Percentiles rank a stretch among this genome's conserved stretches.
Evolutionary conservation across 2,797 vertebrate species (phyloP).

Genomic region (Enteromius afrohamiltoni): DNA sequence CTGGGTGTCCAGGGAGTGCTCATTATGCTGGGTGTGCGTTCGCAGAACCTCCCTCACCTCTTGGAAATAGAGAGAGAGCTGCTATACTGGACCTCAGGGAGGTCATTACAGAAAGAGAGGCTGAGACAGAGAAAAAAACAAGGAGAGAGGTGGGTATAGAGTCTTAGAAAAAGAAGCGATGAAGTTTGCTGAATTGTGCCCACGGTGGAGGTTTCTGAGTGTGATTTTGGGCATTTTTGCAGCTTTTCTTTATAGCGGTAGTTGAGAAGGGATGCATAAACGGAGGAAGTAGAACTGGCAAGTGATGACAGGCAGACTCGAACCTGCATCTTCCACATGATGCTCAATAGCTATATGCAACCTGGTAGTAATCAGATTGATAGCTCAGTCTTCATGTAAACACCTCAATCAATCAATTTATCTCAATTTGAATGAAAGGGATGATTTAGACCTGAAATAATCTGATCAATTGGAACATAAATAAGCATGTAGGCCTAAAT

Average conservation of each 20-base stretch:
- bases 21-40: conserved; percentile 78
- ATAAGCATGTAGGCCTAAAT: background rate
- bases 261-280: background rate
- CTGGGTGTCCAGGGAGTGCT: conserved; percentile 73
- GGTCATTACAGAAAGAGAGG: conserved; percentile 71
- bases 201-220: background rate
- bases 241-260: background rate
- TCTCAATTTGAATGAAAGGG: background rate
- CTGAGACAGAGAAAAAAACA: conserved; percentile 49
- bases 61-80: conserved; percentile 68
- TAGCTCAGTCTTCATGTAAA: background rate
- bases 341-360: background rate
- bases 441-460: background rate
- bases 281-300: background rate
- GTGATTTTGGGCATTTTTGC: background rate
- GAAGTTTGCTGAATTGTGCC: conserved; percentile 22
- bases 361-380: background rate
- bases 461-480: background rate
- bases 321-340: background rate
- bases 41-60: conserved; percentile 72
- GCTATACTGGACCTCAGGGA: conserved; percentile 74
- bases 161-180: conserved; percentile 26
- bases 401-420: background rate
- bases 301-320: background rate
- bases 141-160: conserved; percentile 17